Conservation (phyloP, 2,113 vertebrate genomes). For the Agapornis roseicollis region DNA sequence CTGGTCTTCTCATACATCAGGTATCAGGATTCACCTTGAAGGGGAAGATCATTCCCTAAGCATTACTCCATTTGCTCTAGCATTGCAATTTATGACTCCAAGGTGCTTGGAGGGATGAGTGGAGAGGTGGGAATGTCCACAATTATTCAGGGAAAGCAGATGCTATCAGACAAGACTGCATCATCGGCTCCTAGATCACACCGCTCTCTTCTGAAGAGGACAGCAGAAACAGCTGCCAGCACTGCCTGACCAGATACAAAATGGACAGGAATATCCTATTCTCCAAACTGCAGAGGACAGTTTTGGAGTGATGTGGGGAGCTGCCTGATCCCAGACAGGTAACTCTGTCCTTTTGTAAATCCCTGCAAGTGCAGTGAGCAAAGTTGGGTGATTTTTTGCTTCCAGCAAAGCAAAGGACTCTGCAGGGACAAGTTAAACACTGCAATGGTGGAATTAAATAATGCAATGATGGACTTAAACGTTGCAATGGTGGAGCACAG, state of each 20-base stretch:
- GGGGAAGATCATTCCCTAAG: conserved; percentile 35
- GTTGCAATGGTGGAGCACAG: neutral
- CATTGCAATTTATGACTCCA: conserved; percentile 14
- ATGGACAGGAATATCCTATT: neutral
- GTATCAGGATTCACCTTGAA: conserved; percentile 72
- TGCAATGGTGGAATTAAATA: neutral
- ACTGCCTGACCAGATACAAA: neutral
- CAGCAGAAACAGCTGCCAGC: neutral
- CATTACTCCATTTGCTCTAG: conserved; percentile 41
- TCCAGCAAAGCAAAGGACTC: neutral
- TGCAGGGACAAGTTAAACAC: neutral
- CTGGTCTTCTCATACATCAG: conserved; percentile 61
- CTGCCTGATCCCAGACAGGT: neutral
- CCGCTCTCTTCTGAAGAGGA: neutral
- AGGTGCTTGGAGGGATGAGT: neutral
- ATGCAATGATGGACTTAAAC: neutral
- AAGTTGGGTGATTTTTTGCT: neutral
- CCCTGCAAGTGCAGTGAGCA: neutral
- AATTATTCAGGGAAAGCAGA: conserved; percentile 56
- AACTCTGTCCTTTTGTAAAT: neutral
- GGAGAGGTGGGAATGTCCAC: conserved; percentile 5
- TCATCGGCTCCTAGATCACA: neutral
- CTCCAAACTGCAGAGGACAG: neutral
- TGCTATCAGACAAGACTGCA: conserved; percentile 8
- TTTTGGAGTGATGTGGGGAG: neutral